These are phyloP conservation scores for Nasonia vitripennis DNA, from an alignment of 1,140 invertebrate genomes.

Conservation along the genomic window DNA sequence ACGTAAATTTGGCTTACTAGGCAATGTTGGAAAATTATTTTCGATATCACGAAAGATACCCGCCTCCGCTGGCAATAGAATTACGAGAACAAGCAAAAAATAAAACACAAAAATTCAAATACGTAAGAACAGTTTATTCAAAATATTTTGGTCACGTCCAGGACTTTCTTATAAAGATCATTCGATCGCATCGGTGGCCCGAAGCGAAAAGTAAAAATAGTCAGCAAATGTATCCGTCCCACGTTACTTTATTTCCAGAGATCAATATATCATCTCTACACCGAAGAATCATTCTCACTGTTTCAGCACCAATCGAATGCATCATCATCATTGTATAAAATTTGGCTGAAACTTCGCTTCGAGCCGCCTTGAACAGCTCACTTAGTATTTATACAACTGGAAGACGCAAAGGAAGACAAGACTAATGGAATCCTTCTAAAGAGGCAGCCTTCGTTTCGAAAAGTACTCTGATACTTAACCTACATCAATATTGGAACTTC, in stretches of 20 bases:
- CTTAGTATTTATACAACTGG: constrained; percentile 24
- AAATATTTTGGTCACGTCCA: constrained; percentile 29
- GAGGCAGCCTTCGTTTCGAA: constrained; percentile 9
- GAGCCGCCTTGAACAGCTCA: neutral
- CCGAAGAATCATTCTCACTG: neutral
- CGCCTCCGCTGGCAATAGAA: neutral
- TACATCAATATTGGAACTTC: neutral
- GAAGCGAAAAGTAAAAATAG: constrained; percentile 22
- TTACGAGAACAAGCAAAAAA: constrained; percentile 12
- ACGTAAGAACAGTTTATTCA: constrained; percentile 32
- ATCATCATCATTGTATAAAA: neutral
- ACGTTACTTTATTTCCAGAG: neutral
- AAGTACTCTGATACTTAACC: constrained; percentile 19
- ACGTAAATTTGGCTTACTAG: too few relatives aligned
- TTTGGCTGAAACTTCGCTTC: constrained; percentile 21
- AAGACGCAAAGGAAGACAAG: constrained; percentile 43
- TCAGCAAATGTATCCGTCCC: neutral
- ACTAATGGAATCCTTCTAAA: constrained; percentile 34
- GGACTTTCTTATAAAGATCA: neutral
- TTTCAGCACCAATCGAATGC: neutral
- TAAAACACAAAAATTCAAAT: constrained; percentile 24
- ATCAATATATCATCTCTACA: neutral
- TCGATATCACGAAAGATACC: neutral
- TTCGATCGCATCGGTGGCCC: neutral
- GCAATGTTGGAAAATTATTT: too few relatives aligned